These are phyloP conservation scores for Brachionus sp. DNA, from an alignment of 1,140 invertebrate species.

Conservation along the genomic window DNA sequence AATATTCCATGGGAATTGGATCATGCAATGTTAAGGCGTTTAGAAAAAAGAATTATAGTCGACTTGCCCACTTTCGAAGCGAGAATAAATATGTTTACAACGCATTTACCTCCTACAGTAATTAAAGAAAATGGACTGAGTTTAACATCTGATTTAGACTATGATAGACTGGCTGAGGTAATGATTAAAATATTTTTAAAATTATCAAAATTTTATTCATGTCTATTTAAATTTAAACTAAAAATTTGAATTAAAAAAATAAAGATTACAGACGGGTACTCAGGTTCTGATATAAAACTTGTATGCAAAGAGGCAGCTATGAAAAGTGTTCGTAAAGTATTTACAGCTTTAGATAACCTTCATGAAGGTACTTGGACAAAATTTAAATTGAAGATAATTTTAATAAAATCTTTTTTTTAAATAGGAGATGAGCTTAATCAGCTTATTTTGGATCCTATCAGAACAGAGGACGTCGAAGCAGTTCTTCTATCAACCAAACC, in stretches of 20 bases:
- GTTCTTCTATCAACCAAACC: conserved; percentile 62
- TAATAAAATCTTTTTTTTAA: neutral
- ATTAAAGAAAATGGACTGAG: conserved; percentile 58
- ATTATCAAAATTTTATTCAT: too few species aligned
- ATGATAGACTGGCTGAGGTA: conserved; percentile 62
- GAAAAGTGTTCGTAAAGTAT: conserved; percentile 62
- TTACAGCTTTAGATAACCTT: conserved; percentile 61
- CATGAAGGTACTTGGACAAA: conserved; percentile 51
- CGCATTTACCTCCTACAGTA: conserved; percentile 62
- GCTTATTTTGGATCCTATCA: conserved; percentile 60
- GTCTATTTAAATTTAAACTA: too few species aligned
- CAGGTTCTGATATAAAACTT: conserved; percentile 79
- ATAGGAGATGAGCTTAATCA: neutral
- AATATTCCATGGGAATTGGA: conserved; percentile 90
- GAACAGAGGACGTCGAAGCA: conserved; percentile 60
- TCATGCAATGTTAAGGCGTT: conserved; percentile 74
- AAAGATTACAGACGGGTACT: conserved; percentile 70
- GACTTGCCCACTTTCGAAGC: conserved; percentile 69
- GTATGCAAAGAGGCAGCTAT: conserved; percentile 79
- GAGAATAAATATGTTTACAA: conserved; percentile 67
- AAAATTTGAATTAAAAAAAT: too few species aligned
- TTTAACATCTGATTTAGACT: conserved; percentile 61
- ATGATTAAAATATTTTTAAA: too few species aligned
- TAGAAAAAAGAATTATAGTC: conserved; percentile 82
- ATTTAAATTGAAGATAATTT: neutral